Evolutionary conservation across 1,140 invertebrate species (phyloP).

Genomic region (Coenobita brevimanus): DNA sequence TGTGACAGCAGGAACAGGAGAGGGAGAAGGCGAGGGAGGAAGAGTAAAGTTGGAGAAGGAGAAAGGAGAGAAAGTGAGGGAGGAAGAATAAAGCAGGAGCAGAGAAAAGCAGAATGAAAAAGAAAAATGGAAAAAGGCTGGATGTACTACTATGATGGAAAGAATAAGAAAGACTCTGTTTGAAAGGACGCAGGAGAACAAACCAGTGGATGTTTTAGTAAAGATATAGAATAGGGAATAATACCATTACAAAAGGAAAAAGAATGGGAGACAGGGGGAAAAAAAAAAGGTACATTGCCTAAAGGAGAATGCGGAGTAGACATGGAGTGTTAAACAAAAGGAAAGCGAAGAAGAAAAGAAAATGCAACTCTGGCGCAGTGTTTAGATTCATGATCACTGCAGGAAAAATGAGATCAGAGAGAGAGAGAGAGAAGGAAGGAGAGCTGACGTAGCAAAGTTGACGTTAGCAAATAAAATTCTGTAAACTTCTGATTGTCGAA

Average conservation of each 20-base stretch:
- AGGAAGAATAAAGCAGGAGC: not conserved
- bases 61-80: not conserved
- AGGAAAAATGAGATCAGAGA: too few relatives aligned
- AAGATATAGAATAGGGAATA: not conserved
- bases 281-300: too few relatives aligned
- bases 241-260: not conserved
- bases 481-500: too few relatives aligned
- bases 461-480: too few relatives aligned
- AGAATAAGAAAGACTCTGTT: not conserved
- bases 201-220: not conserved
- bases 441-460: too few relatives aligned
- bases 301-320: not conserved
- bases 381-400: too few relatives aligned
- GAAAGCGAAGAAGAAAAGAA: not conserved
- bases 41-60: not conserved
- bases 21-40: too few relatives aligned
- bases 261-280: not conserved
- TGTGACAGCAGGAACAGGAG: too few relatives aligned
- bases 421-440: too few relatives aligned
- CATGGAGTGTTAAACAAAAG: not conserved
- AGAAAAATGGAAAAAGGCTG: not conserved
- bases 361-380: too few relatives aligned
- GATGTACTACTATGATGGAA: not conserved
- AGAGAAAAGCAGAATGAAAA: not conserved
- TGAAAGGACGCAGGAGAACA: not conserved